A percentile compares a stretch with the other conserved stretches of the same genome.
Conservation (phyloP, 2,797 vertebrate species). For the Syndactyla subalaris region DNA sequence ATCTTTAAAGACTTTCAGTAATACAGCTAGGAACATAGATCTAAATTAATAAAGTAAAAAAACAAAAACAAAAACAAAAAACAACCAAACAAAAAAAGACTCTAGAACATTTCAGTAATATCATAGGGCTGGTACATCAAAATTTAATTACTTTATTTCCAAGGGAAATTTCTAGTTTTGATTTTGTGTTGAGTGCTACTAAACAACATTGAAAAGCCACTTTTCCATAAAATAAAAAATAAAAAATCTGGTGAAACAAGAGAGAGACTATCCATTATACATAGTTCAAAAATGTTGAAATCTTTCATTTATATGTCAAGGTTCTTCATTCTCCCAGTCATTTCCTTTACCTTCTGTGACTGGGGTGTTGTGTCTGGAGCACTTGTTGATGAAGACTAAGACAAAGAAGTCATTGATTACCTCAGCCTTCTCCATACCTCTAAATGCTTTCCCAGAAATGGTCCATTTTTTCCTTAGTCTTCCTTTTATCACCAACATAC, state of each 20-base stretch:
- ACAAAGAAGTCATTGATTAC: not conserved
- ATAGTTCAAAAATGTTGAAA: not conserved
- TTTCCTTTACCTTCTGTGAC: not conserved
- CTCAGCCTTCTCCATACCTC: not conserved
- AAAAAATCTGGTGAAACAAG: not conserved
- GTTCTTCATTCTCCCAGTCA: not conserved
- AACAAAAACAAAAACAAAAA: too few species aligned
- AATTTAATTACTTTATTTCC: not conserved
- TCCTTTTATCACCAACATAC: not conserved
- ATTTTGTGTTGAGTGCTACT: not conserved
- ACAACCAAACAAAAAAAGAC: not conserved
- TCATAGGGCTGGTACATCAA: fast-evolving
- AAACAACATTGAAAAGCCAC: not conserved
- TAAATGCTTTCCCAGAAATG: not conserved
- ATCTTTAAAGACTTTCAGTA: not conserved
- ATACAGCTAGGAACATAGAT: not conserved
- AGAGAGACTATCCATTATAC: not conserved
- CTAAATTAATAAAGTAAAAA: not conserved
- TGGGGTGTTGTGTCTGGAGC: not conserved
- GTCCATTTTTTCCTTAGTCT: not conserved
- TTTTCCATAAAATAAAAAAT: not conserved
- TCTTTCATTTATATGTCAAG: not conserved
- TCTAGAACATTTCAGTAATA: not conserved
- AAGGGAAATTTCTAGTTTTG: not conserved
- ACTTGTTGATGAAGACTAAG: not conserved